phyloP scores from a whole-genome alignment of 2,113 vertebrate genomes.

The Nannospalax galili region DNA sequence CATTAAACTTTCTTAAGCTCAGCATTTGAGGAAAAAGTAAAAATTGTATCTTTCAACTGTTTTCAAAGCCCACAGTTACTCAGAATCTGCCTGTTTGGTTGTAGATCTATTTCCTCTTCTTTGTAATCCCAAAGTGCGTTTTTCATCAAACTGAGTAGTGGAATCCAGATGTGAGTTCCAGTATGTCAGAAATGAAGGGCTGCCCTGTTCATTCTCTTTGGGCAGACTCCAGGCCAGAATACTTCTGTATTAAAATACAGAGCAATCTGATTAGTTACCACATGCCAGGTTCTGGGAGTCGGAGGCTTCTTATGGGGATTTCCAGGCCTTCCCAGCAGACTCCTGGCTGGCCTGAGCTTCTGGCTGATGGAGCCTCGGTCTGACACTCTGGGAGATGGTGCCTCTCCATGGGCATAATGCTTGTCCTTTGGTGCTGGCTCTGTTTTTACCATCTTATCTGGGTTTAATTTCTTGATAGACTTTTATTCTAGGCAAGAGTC shows the following conservation, averaged over 20 bases:
- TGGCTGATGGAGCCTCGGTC: not conserved
- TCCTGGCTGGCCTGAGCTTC: not conserved
- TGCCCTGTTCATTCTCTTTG: not conserved
- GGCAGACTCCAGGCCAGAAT: not conserved
- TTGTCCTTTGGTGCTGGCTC: not conserved
- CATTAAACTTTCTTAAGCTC: not conserved
- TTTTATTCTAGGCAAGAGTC: not conserved
- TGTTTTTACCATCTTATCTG: conserved; percentile 5
- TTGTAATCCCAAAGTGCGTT: not conserved
- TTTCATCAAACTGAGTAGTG: not conserved
- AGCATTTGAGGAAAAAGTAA: not conserved
- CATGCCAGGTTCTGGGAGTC: not conserved
- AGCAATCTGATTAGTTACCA: not conserved
- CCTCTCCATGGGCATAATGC: not conserved
- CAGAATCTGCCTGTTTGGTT: not conserved
- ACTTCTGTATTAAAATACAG: not conserved
- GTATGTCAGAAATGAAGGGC: not conserved
- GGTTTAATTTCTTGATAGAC: not conserved
- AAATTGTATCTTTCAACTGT: not conserved
- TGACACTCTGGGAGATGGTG: too few relatives aligned
- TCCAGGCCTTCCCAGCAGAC: not conserved
- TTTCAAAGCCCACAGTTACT: not conserved
- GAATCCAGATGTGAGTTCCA: not conserved
- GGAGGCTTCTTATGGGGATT: not conserved
- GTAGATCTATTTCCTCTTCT: not conserved